Conservation (phyloP, 2,888 invertebrate species). For the Agrotis puta region DNA sequence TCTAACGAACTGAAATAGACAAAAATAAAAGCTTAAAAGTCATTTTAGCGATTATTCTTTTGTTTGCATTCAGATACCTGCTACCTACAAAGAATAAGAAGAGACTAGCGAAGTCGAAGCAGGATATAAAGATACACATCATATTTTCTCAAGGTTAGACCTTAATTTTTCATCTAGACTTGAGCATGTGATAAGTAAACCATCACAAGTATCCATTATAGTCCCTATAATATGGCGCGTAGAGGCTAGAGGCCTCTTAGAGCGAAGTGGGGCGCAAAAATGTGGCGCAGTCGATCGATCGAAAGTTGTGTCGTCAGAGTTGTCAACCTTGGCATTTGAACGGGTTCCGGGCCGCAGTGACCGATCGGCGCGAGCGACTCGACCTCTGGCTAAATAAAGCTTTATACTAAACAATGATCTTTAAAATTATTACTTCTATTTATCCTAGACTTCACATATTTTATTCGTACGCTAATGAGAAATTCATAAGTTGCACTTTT, state of each 20-base stretch:
- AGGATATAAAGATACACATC: slow-evolving; percentile 41
- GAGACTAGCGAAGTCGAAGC: slow-evolving; percentile 31
- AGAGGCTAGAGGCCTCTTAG: slow-evolving; percentile 54
- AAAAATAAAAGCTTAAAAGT: neutral
- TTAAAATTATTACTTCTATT: slow-evolving; percentile 48
- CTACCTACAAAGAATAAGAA: slow-evolving; percentile 20
- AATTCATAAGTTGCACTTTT: neutral
- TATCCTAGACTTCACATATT: slow-evolving; percentile 25
- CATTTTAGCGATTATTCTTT: slow-evolving; percentile 31
- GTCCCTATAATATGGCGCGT: slow-evolving; percentile 34
- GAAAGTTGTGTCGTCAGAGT: slow-evolving; percentile 91
- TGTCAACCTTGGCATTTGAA: slow-evolving; percentile 91
- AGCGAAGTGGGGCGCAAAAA: slow-evolving; percentile 86
- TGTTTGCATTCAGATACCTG: slow-evolving; percentile 18
- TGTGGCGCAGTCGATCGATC: slow-evolving; percentile 86
- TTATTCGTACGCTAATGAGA: slow-evolving; percentile 8
- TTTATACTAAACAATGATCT: slow-evolving; percentile 61
- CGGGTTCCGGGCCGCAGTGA: slow-evolving; percentile 86
- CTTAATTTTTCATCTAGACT: slow-evolving; percentile 38
- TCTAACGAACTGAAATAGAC: slow-evolving; percentile 20
- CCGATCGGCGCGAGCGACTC: slow-evolving; percentile 76
- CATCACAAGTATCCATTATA: slow-evolving; percentile 25
- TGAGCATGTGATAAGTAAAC: slow-evolving; percentile 12
- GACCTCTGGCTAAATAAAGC: slow-evolving; percentile 77
- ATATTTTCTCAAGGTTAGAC: slow-evolving; percentile 35